These are phyloP conservation scores for Melozone crissalis DNA, from an alignment of 2,113 vertebrate genomes.

Conservation along the genomic window DNA sequence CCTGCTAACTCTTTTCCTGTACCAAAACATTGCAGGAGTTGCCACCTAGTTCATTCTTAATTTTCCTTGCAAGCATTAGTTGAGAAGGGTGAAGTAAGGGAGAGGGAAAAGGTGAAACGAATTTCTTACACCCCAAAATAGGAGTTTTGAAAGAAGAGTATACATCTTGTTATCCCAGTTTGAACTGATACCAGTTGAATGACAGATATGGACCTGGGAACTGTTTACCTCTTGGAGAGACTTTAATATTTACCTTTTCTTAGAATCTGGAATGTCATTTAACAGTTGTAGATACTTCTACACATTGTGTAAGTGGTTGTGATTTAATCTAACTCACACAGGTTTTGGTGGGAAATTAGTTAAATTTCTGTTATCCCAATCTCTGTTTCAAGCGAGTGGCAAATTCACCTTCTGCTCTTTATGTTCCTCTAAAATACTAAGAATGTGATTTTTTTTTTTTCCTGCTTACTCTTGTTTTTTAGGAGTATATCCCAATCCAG, in stretches of 20 bases:
- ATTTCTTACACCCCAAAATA: not conserved
- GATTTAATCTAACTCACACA: not conserved
- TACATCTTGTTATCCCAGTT: not conserved
- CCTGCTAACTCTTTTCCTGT: not conserved
- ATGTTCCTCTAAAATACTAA: not conserved
- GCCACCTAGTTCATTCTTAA: not conserved
- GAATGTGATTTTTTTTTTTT: not conserved
- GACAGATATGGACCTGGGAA: not conserved
- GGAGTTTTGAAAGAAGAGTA: not conserved
- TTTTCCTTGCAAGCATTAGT: not conserved
- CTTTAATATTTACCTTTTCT: not conserved
- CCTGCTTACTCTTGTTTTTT: not conserved
- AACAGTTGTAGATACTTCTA: not conserved
- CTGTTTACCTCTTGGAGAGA: not conserved
- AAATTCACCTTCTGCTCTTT: not conserved
- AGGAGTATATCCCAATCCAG: constrained; percentile 85
- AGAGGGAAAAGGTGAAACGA: not conserved
- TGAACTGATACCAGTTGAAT: not conserved
- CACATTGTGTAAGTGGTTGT: not conserved
- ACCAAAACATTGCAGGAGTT: not conserved
- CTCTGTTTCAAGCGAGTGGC: not conserved
- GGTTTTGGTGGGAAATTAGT: not conserved
- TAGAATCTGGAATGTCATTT: not conserved
- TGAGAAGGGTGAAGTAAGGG: not conserved
- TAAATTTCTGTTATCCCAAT: not conserved